These are phyloP conservation scores for Naso thynnoides DNA, from an alignment of 2,797 vertebrate genomes.

Conservation along the genomic window DNA sequence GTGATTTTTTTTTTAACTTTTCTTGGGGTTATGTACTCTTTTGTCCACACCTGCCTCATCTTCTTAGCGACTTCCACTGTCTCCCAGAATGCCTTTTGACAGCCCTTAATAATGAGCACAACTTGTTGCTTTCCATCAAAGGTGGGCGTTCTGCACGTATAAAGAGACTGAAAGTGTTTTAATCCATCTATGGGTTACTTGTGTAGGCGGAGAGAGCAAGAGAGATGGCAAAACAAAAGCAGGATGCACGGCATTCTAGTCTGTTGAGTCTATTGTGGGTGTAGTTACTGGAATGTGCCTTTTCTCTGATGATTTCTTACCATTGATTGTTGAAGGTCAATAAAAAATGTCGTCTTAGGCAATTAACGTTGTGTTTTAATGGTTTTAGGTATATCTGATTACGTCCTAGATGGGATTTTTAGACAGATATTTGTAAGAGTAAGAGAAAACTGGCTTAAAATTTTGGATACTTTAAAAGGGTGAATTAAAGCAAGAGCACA, in stretches of 20 bases:
- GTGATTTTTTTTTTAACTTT: constrained; percentile 25
- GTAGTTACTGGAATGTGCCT: constrained; percentile 3
- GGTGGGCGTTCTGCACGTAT: constrained; percentile 35
- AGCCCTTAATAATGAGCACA: constrained; percentile 13
- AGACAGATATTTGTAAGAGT: too few relatives aligned
- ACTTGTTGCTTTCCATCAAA: constrained; percentile 56
- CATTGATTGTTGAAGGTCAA: not conserved
- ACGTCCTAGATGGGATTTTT: too few relatives aligned
- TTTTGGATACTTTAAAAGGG: constrained; percentile 22
- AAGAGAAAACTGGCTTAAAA: constrained; percentile 10
- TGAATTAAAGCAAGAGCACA: constrained; percentile 10
- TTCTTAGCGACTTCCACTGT: constrained; percentile 30
- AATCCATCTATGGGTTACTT: constrained; percentile 48
- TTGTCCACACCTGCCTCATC: constrained; percentile 37
- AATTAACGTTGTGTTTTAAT: not conserved
- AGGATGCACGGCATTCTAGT: constrained; percentile 8
- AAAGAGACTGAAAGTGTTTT: constrained; percentile 41
- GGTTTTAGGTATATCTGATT: not conserved
- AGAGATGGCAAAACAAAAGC: constrained; percentile 39
- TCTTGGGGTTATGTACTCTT: constrained; percentile 50
- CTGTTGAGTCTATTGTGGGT: constrained; percentile 32
- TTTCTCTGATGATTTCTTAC: constrained; percentile 19
- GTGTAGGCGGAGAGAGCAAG: constrained; percentile 45
- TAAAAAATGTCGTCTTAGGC: not conserved
- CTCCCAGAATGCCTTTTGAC: constrained; percentile 42